Conservation (phyloP, 2,888 invertebrate genomes). For the Diachrysia chrysitis region DNA sequence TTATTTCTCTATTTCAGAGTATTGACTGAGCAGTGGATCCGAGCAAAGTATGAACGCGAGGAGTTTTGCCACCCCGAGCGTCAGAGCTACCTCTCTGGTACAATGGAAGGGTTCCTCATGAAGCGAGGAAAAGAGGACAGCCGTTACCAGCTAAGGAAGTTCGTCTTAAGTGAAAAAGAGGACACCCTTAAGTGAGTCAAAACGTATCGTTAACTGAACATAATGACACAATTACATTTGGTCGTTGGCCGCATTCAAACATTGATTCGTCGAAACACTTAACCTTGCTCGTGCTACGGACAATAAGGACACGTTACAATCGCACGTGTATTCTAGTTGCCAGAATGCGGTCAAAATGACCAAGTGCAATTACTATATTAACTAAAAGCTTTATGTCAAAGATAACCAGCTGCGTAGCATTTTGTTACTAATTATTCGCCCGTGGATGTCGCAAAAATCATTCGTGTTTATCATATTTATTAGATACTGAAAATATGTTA, state of each 20-base stretch:
- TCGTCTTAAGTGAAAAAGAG: constrained; percentile 94
- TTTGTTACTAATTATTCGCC: constrained; percentile 52
- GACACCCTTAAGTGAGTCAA: constrained; percentile 92
- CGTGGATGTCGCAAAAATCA: constrained; percentile 32
- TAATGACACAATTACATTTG: constrained; percentile 58
- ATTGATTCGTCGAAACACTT: constrained; percentile 56
- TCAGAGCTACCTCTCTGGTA: constrained; percentile 93
- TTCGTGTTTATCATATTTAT: constrained; percentile 38
- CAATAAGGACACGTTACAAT: constrained; percentile 35
- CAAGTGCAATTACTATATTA: constrained; percentile 47
- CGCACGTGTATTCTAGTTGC: constrained; percentile 21
- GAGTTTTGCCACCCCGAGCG: constrained; percentile 95
- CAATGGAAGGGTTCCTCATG: constrained; percentile 96
- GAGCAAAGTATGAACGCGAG: constrained; percentile 96
- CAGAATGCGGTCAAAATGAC: constrained; percentile 54
- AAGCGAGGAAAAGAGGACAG: constrained; percentile 97
- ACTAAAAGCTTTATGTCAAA: constrained; percentile 52
- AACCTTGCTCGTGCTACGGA: constrained; percentile 48
- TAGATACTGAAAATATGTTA: constrained; percentile 33
- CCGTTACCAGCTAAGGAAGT: constrained; percentile 94
- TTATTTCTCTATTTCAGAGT: constrained; percentile 89
- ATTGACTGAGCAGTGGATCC: constrained; percentile 96
- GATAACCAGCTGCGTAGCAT: constrained; percentile 50
- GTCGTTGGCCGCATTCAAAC: constrained; percentile 59
- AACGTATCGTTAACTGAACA: constrained; percentile 53